Evolutionary conservation across 2,113 vertebrate genomes (phyloP), one percentile per base, ranked within the genome.

Genomic region (Empidonax alnorum): DNA sequence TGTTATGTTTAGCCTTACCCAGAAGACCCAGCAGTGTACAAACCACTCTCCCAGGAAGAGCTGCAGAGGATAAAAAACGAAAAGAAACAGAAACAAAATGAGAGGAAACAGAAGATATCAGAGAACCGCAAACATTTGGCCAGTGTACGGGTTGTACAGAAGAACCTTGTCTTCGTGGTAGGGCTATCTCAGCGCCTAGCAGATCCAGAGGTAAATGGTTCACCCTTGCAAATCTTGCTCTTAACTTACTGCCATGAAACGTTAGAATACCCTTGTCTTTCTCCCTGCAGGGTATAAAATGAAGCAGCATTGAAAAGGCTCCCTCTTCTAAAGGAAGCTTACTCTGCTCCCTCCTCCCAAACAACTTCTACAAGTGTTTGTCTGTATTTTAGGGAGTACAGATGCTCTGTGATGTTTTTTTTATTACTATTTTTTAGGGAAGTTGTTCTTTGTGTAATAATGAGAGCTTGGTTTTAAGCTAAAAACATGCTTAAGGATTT

Each of bases 11-110:
- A 99, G 99, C 99, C 99, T 89, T 99, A 99, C 97, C 99, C 99
- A 97, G 99, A 99, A 98, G 99, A 99, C 96, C 99, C 99, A 78
- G 99, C 99, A 96, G 99, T 99, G 90, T 99, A 99, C 98, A 99
- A 99, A 98, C 99, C 99, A 96, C 98, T 99, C 87, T 99, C 99
- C 98, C 99, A 99, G 97, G 99, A 99, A 97, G 99, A 99, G 97
- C 98, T 99, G 96, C 99, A 99, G 96, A 99, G 99, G 98, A 99
- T 99, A 99, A 99, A 99, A 98, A 99, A 99, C 69, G 99, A 99
- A 98, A 99, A 99, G 98, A 99, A 99, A 97, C 99, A 99, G 96
- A 99, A 99, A 98, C 99, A 99, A 97, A 99, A 99, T 27, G 99
- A 99, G 94, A 99, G 99, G 95, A 99, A 99, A 98, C 99, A 99